Evolutionary conservation across 2,797 vertebrate species (phyloP).

Genomic region (Phoeniculus purpureus): DNA sequence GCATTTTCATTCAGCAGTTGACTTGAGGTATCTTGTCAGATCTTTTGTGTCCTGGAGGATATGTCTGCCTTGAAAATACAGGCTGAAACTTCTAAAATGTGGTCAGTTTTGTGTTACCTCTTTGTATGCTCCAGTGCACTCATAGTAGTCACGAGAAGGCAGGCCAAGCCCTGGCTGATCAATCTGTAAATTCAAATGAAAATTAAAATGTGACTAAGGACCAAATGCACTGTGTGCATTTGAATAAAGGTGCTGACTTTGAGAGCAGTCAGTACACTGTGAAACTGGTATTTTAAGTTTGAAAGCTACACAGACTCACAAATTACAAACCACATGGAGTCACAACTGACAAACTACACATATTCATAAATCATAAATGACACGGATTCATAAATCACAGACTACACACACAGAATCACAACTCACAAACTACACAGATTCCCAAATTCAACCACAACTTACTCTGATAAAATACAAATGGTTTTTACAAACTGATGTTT

Average conservation of each 20-base stretch:
- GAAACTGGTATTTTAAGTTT: not conserved
- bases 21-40: not conserved
- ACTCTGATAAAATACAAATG: not conserved
- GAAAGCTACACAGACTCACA: not conserved
- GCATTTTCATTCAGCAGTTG: not conserved
- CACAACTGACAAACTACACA: no score
- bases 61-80: not conserved
- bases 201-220: not conserved
- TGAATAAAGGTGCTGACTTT: not conserved
- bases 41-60: not conserved
- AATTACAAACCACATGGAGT: no score
- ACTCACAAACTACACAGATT: not conserved
- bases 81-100: accelerated
- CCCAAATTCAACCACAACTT: not conserved
- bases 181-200: constrained; percentile 78
- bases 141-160: constrained; percentile 91
- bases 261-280: not conserved
- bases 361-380: no score
- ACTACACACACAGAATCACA: no score
- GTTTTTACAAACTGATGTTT: not conserved
- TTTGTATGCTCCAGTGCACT: constrained; percentile 86
- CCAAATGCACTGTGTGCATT: not conserved
- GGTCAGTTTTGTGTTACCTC: constrained; percentile 79
- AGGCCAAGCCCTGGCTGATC: constrained; percentile 92
- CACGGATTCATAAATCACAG: not conserved